These are phyloP conservation scores for Agrotis ipsilon DNA, from an alignment of 2,888 invertebrate genomes.

Conservation along the genomic window DNA sequence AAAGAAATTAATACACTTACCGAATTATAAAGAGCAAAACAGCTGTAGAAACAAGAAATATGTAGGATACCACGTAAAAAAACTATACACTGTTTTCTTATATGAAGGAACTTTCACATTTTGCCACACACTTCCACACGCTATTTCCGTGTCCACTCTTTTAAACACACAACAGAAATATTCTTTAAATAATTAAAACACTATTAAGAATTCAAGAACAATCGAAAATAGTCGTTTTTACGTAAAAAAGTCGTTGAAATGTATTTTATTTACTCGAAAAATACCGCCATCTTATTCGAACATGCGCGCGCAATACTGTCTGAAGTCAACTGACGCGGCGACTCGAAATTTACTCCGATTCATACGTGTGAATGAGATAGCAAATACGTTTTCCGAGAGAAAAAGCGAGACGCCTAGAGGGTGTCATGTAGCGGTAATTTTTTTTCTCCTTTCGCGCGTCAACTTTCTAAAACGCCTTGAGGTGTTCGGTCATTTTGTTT, in stretches of 20 bases:
- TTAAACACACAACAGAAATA: constrained; percentile 38
- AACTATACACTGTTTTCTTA: constrained; percentile 72
- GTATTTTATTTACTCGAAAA: constrained; percentile 68
- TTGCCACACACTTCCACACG: constrained; percentile 73
- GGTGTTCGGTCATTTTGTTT: constrained; percentile 78
- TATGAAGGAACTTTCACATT: constrained; percentile 84
- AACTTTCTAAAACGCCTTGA: constrained; percentile 89
- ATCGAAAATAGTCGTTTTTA: constrained; percentile 11
- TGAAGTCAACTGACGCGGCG: constrained; percentile 80
- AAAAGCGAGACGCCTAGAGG: constrained; percentile 78
- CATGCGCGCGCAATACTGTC: constrained; percentile 78
- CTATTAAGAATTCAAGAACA: constrained; percentile 33
- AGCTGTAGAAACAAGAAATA: constrained; percentile 66
- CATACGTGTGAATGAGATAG: constrained; percentile 76
- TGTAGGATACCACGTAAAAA: constrained; percentile 69
- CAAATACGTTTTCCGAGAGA: constrained; percentile 60
- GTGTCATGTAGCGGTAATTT: constrained; percentile 89
- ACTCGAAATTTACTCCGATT: constrained; percentile 75
- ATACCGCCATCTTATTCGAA: constrained; percentile 73
- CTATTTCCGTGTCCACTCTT: constrained; percentile 61
- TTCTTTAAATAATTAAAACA: constrained; percentile 39
- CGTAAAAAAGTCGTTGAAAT: constrained; percentile 65
- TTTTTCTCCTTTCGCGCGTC: constrained; percentile 89
- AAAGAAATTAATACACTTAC: constrained; percentile 50
- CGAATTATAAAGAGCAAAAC: constrained; percentile 53